Evolutionary conservation across 2,113 vertebrate species (phyloP).

Genomic region (Perognathus longimembris): DNA sequence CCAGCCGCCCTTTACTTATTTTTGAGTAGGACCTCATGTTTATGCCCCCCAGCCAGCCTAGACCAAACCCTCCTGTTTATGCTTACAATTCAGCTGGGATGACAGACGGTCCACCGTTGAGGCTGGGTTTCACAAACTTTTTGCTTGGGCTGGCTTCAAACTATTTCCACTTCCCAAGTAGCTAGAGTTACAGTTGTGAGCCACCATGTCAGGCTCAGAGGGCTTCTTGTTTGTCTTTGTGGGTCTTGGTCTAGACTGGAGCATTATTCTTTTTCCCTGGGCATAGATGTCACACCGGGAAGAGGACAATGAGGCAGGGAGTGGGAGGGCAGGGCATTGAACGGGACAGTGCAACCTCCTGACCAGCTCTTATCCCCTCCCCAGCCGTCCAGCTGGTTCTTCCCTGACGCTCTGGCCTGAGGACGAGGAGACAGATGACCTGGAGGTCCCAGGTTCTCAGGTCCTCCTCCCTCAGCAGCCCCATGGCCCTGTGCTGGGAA

Average conservation of each 20-base stretch:
- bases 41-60: too few relatives aligned
- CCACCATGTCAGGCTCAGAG: too few relatives aligned
- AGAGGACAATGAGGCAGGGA: neutral
- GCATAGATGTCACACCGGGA: neutral
- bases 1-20: too few relatives aligned
- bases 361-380: neutral
- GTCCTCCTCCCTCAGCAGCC: neutral
- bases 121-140: too few relatives aligned
- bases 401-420: slow-evolving; percentile 43
- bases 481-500: neutral
- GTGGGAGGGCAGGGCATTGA: neutral
- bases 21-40: too few relatives aligned
- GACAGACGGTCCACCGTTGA: too few relatives aligned
- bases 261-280: neutral
- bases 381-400: slow-evolving; percentile 21
- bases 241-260: neutral
- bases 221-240: neutral
- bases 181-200: too few relatives aligned
- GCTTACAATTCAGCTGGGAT: too few relatives aligned
- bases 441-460: neutral
- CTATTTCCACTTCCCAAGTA: too few relatives aligned
- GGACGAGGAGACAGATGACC: slow-evolving; percentile 14
- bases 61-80: too few relatives aligned
- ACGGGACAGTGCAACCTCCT: neutral
- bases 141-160: too few relatives aligned